Evolutionary conservation across 2,797 vertebrate species (phyloP).

Genomic region (Crax fasciolata): DNA sequence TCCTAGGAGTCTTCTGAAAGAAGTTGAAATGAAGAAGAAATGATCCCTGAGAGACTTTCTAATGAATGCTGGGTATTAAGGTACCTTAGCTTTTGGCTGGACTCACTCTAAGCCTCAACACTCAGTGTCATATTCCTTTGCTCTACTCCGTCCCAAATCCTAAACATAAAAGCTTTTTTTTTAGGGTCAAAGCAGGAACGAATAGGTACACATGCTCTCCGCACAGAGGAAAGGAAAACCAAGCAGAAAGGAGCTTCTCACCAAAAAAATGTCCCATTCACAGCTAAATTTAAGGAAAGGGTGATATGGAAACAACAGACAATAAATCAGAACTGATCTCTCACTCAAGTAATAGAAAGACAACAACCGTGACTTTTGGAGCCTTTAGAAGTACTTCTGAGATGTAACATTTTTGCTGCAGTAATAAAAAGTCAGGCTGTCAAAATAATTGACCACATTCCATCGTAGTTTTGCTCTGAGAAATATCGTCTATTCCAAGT

Average conservation of each 20-base stretch:
- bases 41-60: neutral
- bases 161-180: neutral
- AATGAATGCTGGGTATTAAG: neutral
- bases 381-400: neutral
- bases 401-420: constrained; percentile 7
- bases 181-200: neutral
- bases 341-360: neutral
- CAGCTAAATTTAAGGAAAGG: neutral
- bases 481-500: neutral
- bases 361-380: neutral
- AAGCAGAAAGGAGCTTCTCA: neutral
- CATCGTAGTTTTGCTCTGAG: neutral
- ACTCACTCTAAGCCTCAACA: neutral
- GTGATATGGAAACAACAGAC: neutral
- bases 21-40: neutral
- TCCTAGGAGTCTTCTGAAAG: neutral
- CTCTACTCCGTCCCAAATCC: neutral
- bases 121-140: rapidly evolving
- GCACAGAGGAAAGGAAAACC: neutral
- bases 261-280: neutral
- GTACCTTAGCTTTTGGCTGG: neutral
- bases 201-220: neutral
- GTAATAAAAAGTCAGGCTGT: constrained; percentile 22
- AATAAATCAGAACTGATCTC: neutral
- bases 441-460: neutral